Conservation (phyloP, 2,113 vertebrate species). For the Amazona guildingii region DNA sequence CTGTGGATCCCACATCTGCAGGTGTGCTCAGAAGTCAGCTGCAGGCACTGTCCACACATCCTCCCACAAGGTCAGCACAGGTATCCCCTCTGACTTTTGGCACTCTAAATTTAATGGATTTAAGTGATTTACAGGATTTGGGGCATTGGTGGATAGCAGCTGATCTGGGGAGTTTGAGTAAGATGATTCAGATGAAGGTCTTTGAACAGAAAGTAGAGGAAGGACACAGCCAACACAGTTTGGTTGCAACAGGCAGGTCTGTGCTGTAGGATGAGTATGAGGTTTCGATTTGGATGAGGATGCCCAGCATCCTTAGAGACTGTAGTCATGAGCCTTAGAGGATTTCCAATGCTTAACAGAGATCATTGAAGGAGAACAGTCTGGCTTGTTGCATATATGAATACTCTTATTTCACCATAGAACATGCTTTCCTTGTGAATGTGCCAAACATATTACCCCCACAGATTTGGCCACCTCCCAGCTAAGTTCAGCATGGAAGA, state of each 20-base stretch:
- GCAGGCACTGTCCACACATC: background rate
- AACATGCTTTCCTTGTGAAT: constrained; percentile 49
- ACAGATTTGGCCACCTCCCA: constrained; percentile 40
- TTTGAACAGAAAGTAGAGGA: background rate
- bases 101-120: background rate
- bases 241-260: background rate
- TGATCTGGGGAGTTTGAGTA: background rate
- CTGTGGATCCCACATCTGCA: background rate
- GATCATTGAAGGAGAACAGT: constrained; percentile 35
- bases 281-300: background rate
- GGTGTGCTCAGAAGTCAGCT: constrained; percentile 11
- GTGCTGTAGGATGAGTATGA: background rate
- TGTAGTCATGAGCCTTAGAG: background rate
- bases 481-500: constrained; percentile 5
- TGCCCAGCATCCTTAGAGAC: constrained; percentile 1
- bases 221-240: background rate
- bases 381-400: constrained; percentile 46
- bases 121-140: background rate
- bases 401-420: constrained; percentile 24
- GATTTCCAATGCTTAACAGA: constrained; percentile 26
- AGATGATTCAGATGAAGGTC: background rate
- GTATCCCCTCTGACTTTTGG: background rate
- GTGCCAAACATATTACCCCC: constrained; percentile 36
- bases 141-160: background rate
- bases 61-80: background rate